phyloP scores from a whole-genome alignment of 1,140 invertebrate species.

The Archivesica marissinica region DNA sequence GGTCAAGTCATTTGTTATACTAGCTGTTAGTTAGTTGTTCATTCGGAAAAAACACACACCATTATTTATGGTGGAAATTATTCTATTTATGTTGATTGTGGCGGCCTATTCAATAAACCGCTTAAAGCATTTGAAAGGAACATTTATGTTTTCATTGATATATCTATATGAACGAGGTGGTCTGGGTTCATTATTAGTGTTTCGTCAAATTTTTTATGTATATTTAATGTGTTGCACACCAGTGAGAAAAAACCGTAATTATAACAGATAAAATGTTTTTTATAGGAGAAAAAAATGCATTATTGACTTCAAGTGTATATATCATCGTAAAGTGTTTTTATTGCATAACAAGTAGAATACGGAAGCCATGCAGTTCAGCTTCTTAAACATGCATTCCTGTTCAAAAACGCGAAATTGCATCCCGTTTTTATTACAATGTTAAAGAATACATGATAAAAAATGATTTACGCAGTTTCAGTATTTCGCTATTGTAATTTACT shows the following conservation, averaged over 20 bases:
- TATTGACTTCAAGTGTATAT: not conserved
- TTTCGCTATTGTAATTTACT: too few species aligned
- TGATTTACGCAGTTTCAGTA: too few species aligned
- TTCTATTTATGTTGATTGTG: too few species aligned
- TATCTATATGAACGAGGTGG: not conserved
- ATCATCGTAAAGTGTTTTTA: not conserved
- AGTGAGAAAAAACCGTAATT: not conserved
- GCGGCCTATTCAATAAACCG: not conserved
- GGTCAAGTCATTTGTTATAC: too few species aligned
- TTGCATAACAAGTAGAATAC: too few species aligned
- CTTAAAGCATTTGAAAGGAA: not conserved
- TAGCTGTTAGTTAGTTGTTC: too few species aligned
- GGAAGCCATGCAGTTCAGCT: too few species aligned
- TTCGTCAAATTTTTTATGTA: not conserved
- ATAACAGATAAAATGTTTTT: slow-evolving; percentile 8
- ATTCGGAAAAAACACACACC: too few species aligned
- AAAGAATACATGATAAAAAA: not conserved
- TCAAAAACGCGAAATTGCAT: too few species aligned
- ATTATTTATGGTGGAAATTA: too few species aligned
- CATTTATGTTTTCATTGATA: slow-evolving; percentile 5
- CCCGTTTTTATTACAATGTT: not conserved
- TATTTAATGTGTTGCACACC: not conserved
- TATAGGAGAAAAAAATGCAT: not conserved
- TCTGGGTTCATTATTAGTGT: not conserved
- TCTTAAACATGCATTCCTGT: too few species aligned